Evolutionary conservation across 2,113 vertebrate species (phyloP).

Genomic region (Struthidea cinerea): DNA sequence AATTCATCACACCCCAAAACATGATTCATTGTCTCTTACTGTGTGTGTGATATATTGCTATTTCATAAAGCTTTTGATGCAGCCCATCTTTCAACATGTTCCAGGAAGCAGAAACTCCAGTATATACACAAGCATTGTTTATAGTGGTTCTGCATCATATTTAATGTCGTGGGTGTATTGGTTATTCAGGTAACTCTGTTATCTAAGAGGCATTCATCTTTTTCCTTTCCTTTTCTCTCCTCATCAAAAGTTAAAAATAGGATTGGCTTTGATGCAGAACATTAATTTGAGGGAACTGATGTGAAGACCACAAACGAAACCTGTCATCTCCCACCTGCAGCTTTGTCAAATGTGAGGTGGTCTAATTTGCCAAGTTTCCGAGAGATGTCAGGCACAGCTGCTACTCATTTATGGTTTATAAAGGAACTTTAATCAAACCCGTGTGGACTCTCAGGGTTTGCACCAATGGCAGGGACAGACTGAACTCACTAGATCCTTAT

Average conservation of each 20-base stretch:
- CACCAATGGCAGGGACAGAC: background rate
- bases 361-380: slow-evolving; percentile 8
- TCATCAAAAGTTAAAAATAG: slow-evolving; percentile 10
- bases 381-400: background rate
- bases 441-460: background rate
- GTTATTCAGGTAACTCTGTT: slow-evolving; percentile 6
- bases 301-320: background rate
- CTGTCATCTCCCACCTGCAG: slow-evolving; percentile 8
- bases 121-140: background rate
- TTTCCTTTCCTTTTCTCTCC: background rate
- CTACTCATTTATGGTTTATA: background rate
- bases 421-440: background rate
- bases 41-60: background rate
- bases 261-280: background rate
- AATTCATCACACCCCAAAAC: background rate
- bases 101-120: background rate
- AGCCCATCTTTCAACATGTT: slow-evolving; percentile 11
- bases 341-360: background rate
- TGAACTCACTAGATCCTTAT: background rate
- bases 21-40: background rate
- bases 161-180: background rate
- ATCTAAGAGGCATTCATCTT: background rate
- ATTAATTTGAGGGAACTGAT: background rate
- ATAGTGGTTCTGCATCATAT: background rate
- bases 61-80: slow-evolving; percentile 12